These are phyloP conservation scores for Pampusana beccarii DNA, from an alignment of 2,113 vertebrate species.

Conservation along the genomic window DNA sequence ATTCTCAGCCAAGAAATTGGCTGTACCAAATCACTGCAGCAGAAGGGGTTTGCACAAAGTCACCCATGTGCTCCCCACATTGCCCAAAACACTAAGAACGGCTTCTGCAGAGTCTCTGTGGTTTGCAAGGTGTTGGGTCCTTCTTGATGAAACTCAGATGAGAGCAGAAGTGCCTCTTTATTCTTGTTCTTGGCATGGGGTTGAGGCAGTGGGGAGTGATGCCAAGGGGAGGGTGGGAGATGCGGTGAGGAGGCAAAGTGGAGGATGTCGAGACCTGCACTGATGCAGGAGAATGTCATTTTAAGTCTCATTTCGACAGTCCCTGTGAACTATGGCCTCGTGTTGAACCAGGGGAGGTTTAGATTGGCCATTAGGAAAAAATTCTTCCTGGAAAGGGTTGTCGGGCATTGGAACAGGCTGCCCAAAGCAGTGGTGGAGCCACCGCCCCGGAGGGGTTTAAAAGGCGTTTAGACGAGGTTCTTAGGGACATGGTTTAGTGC, in stretches of 20 bases:
- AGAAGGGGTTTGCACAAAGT: background rate
- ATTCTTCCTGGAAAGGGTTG: too few relatives aligned
- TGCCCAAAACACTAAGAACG: background rate
- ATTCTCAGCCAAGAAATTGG: background rate
- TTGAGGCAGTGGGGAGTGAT: background rate
- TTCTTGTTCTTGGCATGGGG: background rate
- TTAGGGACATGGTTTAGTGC: too few relatives aligned
- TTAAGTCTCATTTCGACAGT: background rate
- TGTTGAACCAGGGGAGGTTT: too few relatives aligned
- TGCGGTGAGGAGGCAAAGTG: background rate
- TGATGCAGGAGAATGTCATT: background rate
- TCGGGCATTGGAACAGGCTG: too few relatives aligned
- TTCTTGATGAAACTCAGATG: background rate
- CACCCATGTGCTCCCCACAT: background rate
- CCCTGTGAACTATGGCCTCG: background rate
- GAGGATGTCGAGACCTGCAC: background rate
- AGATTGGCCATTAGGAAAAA: too few relatives aligned
- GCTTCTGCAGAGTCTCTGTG: background rate
- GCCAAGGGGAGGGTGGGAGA: background rate
- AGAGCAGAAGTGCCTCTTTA: background rate
- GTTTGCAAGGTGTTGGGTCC: background rate
- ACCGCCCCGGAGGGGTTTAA: too few relatives aligned
- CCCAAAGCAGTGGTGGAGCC: too few relatives aligned
- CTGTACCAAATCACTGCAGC: fast-evolving
- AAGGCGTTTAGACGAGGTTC: too few relatives aligned